Evolutionary conservation across 2,797 vertebrate genomes (phyloP).

Genomic region (Spheniscus humboldti): DNA sequence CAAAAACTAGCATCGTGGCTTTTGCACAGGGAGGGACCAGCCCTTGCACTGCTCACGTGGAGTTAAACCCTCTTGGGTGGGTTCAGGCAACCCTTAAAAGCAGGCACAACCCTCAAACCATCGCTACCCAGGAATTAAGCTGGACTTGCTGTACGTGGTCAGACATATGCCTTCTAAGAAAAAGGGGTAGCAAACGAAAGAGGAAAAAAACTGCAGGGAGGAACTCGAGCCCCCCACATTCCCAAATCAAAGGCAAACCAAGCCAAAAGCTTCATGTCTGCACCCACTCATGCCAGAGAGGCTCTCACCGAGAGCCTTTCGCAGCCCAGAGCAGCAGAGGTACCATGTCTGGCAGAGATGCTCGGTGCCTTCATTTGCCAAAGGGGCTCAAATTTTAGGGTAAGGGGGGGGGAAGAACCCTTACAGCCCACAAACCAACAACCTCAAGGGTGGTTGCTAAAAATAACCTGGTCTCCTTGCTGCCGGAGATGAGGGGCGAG

Average conservation of each 20-base stretch:
- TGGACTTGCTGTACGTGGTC: neutral
- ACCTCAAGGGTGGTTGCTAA: neutral
- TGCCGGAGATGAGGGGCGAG: fast-evolving
- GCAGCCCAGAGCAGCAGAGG: neutral
- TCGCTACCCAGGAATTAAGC: neutral
- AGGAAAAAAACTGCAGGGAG: neutral
- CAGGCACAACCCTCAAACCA: neutral
- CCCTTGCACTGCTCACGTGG: fast-evolving
- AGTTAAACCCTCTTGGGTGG: neutral
- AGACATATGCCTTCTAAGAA: neutral
- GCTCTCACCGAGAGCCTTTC: neutral
- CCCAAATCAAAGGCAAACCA: neutral
- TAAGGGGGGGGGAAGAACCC: neutral
- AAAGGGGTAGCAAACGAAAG: neutral
- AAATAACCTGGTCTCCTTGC: neutral
- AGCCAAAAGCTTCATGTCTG: neutral
- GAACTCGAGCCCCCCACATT: neutral
- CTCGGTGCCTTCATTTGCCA: neutral
- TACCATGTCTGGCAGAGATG: neutral
- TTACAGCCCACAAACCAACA: neutral
- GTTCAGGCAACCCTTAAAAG: neutral
- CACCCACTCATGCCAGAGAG: fast-evolving
- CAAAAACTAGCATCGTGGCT: neutral
- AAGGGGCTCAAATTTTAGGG: neutral
- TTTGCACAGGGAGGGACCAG: neutral